Base-by-base conservation (phyloP, 2,888 invertebrate genomes). In the Pachydiplax longipennis region DNA sequence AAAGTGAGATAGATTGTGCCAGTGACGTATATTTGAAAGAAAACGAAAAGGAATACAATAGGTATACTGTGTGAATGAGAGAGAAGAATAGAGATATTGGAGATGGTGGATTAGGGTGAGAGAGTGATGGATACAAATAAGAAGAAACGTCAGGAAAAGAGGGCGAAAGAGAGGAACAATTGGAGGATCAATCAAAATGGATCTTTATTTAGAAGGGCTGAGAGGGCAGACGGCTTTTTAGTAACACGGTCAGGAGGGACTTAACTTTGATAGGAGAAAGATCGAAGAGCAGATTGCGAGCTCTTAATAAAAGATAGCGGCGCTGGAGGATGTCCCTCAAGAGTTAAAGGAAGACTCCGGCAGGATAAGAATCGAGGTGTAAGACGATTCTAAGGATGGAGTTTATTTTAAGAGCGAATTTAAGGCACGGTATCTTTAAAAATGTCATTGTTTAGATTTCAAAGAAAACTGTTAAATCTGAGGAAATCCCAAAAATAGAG, bases 221-320 rank as follows among this genome's bases (percentile, higher is more conserved):
- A 73, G 73, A 73, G 73, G 73, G 73, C 73, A 73, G 73, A 73
- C n/a, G 65, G 73, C 73, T 73, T 73, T 73, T 73, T 73, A 13
- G 73, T 73, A 73, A 73, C 25, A 73, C 31, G 25, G 73, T 73
- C 31, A 31, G 31, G 73, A 10, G 73, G 73, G 73, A 40, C 81
- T 35, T 81, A 35, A 22, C 40, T 35, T 13, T 81, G 81, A 81
- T 81, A 44, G 81, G 81, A 37, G 81, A 81, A 81, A 40, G 81
- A 81, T 81, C 81, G 81, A 81, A 81, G 81, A 44, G 81, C 37
- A 81, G 81, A 81, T 81, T 81, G 81, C 10, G 40, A 81, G 81
- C 81, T 40, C 81, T 40, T 81, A 37, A 81, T 40, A 81, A 40
- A 44, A 81, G 81, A 37, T 81, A n/a, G 40, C 22, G 81, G 81